These are phyloP conservation scores for Centruroides sculpturatus DNA, from an alignment of 1,140 invertebrate genomes.

Conservation along the genomic window DNA sequence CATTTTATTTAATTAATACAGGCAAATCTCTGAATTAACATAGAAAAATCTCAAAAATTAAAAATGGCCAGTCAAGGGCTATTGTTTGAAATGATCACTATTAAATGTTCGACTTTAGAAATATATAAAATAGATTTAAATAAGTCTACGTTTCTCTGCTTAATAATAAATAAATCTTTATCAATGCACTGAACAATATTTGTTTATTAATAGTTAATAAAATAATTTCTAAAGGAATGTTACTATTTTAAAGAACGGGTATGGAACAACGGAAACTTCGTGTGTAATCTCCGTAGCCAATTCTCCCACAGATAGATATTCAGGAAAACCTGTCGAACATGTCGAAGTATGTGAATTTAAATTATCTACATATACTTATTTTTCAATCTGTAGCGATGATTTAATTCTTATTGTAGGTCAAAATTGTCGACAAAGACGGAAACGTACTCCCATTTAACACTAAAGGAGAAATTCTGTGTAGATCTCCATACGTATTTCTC, in stretches of 20 bases:
- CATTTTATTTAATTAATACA: too few species aligned
- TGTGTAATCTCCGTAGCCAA: not conserved
- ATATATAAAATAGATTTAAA: too few species aligned
- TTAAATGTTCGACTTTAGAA: too few species aligned
- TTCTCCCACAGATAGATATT: not conserved
- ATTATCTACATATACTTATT: not conserved
- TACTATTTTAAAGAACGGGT: not conserved
- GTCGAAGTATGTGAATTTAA: not conserved
- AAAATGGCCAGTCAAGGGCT: too few species aligned
- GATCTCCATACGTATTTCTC: slow-evolving; percentile 68
- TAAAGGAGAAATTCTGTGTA: slow-evolving; percentile 64
- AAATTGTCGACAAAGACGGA: slow-evolving; percentile 56
- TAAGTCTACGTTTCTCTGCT: too few species aligned
- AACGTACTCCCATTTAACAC: slow-evolving; percentile 53
- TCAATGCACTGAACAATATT: too few species aligned
- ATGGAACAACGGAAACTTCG: too few species aligned
- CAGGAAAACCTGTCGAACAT: not conserved
- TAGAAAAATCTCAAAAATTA: too few species aligned
- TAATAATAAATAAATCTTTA: too few species aligned
- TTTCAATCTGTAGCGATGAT: not conserved
- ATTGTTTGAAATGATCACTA: too few species aligned
- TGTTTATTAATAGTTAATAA: not conserved
- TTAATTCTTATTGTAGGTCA: slow-evolving; percentile 28
- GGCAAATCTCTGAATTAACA: too few species aligned
- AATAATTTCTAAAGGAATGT: not conserved